These are phyloP conservation scores for Lonchura striata DNA, from an alignment of 2,113 vertebrate species.

Conservation along the genomic window DNA sequence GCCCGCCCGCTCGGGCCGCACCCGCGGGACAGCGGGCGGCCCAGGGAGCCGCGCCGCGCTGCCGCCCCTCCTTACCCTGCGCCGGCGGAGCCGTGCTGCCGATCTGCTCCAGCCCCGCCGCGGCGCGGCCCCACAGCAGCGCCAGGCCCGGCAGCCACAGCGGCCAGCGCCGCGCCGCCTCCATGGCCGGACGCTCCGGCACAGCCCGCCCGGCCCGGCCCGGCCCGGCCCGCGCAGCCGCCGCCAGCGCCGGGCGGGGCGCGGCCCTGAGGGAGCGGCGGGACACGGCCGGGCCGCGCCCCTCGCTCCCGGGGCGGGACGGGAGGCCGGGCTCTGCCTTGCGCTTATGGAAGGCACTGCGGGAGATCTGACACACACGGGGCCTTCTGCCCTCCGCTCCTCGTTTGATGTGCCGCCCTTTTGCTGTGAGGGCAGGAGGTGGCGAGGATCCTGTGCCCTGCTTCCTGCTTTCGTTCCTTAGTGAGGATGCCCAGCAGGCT, in stretches of 20 bases:
- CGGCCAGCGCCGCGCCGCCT: neutral
- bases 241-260: neutral
- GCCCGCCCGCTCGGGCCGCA: neutral
- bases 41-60: neutral
- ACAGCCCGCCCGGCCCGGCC: accelerated
- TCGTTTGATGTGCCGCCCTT: accelerated
- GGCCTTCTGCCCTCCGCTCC: accelerated
- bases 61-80: neutral
- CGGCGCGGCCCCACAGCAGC: neutral
- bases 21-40: neutral
- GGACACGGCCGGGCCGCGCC: accelerated
- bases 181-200: neutral
- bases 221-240: neutral
- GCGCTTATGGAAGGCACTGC: no score
- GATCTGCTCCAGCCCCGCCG: neutral
- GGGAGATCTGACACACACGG: accelerated
- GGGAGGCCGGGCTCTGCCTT: no score
- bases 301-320: accelerated
- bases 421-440: neutral
- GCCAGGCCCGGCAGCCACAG: neutral
- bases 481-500: neutral
- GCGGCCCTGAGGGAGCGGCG: neutral
- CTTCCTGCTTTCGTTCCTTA: neutral
- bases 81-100: neutral
- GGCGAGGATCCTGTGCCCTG: accelerated